Conservation (phyloP, 2,797 vertebrate species). For the Crypturellus tataupa region DNA sequence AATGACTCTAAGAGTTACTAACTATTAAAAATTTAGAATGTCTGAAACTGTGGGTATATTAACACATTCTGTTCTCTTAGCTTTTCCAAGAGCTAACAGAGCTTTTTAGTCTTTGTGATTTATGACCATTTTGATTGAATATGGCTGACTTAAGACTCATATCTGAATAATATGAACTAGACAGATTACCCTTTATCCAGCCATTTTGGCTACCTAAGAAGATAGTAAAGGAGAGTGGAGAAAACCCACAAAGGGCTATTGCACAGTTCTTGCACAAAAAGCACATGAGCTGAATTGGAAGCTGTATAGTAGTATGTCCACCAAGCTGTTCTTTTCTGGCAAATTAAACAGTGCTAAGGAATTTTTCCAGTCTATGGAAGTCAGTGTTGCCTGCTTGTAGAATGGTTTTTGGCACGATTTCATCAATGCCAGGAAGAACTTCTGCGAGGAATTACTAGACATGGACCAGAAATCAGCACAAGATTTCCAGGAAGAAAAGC, state of each 20-base stretch:
- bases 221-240: background rate
- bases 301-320: background rate
- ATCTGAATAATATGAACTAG: background rate
- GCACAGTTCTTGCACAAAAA: background rate
- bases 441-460: background rate
- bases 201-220: background rate
- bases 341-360: background rate
- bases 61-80: background rate
- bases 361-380: background rate
- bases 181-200: background rate
- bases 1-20: background rate
- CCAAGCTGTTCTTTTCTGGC: background rate
- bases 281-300: background rate
- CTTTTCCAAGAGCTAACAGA: background rate
- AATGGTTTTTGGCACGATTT: background rate
- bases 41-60: background rate
- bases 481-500: background rate
- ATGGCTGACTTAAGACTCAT: background rate
- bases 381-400: background rate
- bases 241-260: background rate
- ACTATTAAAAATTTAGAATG: background rate
- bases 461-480: background rate
- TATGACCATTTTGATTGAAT: background rate
- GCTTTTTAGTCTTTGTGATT: background rate
- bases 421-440: background rate